A percentile compares a stretch with the other conserved stretches of the same genome.
Conservation (phyloP, 2,113 vertebrate species). For the Myotis davidii region DNA sequence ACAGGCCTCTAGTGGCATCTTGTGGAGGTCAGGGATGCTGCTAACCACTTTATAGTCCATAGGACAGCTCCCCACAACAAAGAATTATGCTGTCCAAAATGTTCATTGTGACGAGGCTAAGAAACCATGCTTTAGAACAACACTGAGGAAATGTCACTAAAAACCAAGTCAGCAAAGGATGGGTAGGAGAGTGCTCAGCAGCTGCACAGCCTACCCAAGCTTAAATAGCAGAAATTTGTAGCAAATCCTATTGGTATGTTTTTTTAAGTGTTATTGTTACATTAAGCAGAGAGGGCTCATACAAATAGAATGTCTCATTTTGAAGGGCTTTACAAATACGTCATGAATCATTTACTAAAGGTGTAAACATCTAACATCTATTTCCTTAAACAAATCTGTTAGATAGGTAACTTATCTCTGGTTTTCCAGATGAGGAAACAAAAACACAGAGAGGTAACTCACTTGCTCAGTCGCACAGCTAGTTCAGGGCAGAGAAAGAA, state of each 20-base stretch:
- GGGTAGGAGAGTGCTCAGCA: not conserved
- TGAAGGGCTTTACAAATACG: conserved; percentile 8
- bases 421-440: not conserved
- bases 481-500: not conserved
- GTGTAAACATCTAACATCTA: not conserved
- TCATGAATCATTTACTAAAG: not conserved
- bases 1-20: not conserved
- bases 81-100: not conserved
- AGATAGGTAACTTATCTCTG: not conserved
- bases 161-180: not conserved
- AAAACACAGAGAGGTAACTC: not conserved
- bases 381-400: conserved; percentile 1
- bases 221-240: not conserved
- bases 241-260: not conserved
- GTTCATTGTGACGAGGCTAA: not conserved
- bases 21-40: not conserved
- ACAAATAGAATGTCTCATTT: not conserved
- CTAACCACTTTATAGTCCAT: not conserved
- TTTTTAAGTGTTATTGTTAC: not conserved
- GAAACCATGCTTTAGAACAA: not conserved
- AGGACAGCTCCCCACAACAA: not conserved
- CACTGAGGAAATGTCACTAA: not conserved
- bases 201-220: not conserved
- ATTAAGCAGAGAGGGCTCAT: not conserved
- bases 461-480: not conserved